These are phyloP conservation scores for Meloidogyne hapla DNA, from an alignment of 1,140 invertebrate species.

Conservation along the genomic window DNA sequence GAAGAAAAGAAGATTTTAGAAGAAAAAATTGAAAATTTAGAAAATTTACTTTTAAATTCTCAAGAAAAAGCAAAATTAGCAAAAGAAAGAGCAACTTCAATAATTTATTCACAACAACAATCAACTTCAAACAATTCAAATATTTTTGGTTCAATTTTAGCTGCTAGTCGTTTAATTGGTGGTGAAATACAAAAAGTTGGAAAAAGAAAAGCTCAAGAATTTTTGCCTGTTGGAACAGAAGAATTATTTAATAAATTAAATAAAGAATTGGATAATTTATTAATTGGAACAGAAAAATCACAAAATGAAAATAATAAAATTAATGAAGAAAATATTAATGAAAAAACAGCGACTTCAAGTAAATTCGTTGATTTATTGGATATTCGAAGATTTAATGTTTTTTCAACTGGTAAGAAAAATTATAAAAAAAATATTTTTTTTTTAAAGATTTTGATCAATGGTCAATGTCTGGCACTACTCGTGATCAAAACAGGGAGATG, in stretches of 20 bases:
- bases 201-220: background rate
- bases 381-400: background rate
- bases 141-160: slow-evolving; percentile 1
- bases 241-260: slow-evolving; percentile 7
- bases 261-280: slow-evolving; percentile 3
- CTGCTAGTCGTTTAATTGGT: slow-evolving; percentile 4
- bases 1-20: background rate
- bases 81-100: background rate
- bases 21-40: background rate
- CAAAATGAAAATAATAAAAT: background rate
- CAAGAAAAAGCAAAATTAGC: background rate
- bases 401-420: background rate
- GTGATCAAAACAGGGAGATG: background rate
- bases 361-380: background rate
- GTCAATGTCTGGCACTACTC: background rate
- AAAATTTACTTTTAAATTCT: background rate
- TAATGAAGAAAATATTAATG: no score
- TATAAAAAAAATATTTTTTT: background rate
- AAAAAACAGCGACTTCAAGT: background rate
- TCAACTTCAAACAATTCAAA: background rate
- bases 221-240: background rate
- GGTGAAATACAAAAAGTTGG: background rate
- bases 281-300: background rate
- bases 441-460: slow-evolving; percentile 1
- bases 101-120: background rate